A percentile compares a stretch with the other conserved stretches of the same genome.
phyloP scores from a whole-genome alignment of 2,888 invertebrate species.

The Tridacna gigas region DNA sequence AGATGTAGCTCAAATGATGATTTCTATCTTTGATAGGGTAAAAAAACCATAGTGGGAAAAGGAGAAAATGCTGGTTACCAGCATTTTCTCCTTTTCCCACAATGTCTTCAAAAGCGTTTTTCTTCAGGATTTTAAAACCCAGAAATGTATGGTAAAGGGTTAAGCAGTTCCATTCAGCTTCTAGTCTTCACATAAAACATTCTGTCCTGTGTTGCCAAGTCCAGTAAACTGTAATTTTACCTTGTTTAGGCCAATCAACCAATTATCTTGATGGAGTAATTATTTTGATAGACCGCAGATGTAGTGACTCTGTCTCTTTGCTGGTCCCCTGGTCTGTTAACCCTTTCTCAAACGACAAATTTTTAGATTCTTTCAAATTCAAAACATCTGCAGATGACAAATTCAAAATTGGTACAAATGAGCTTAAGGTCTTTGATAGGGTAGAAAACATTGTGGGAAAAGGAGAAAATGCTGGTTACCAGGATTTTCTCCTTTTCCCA shows the following conservation, averaged over 20 bases:
- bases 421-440: neutral
- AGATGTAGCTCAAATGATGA: too few species aligned
- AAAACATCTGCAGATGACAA: too few species aligned
- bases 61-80: too few species aligned
- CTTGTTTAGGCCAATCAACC: constrained; percentile 19
- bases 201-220: neutral
- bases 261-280: constrained; percentile 12
- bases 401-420: too few species aligned
- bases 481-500: constrained; percentile 5
- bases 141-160: neutral
- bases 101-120: neutral
- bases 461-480: neutral
- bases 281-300: constrained; percentile 11
- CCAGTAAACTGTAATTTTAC: constrained; percentile 23
- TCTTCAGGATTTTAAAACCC: neutral
- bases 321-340: neutral
- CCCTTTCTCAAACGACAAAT: too few species aligned
- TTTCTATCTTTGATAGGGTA: too few species aligned
- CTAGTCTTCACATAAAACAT: neutral
- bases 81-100: too few species aligned
- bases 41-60: too few species aligned
- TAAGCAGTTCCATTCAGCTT: neutral
- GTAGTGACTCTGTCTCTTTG: neutral
- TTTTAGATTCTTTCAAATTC: too few species aligned
- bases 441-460: neutral